Percentiles rank a stretch among this genome's conserved stretches.
These are phyloP conservation scores for Eurosta solidaginis DNA, from an alignment of 1,140 invertebrate species.

Conservation along the genomic window DNA sequence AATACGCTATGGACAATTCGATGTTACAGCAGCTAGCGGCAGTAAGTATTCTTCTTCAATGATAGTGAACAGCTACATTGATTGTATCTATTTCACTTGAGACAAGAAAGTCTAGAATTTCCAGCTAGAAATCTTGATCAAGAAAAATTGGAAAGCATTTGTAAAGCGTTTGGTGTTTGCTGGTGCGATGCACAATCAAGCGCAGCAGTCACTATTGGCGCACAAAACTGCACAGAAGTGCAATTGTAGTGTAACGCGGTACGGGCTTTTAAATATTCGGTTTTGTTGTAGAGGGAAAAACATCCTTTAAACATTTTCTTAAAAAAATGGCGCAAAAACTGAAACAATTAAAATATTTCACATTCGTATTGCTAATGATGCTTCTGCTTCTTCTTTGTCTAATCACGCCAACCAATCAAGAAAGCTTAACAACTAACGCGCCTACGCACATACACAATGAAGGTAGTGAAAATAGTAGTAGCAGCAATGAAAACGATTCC, in stretches of 20 bases:
- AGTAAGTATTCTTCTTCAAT: not conserved
- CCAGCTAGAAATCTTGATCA: not conserved
- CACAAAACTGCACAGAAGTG: conserved; percentile 9
- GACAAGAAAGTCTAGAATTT: conserved; percentile 27
- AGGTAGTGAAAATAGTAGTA: not conserved
- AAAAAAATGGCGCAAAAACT: not conserved
- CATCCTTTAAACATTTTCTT: not conserved
- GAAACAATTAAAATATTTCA: not conserved
- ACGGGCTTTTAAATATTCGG: no score
- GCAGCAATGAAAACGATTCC: not conserved
- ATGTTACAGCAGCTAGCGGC: not conserved
- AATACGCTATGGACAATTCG: no score
- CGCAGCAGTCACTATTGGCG: conserved; percentile 8
- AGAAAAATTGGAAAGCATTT: no score
- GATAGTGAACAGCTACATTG: no score
- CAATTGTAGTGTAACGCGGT: not conserved
- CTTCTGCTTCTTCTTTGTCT: not conserved
- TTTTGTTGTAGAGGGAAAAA: no score
- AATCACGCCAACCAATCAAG: conserved; percentile 29
- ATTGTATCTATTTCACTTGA: not conserved
- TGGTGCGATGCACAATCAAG: not conserved
- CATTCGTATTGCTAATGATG: not conserved
- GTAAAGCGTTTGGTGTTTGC: not conserved
- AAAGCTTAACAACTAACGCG: not conserved
- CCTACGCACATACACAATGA: not conserved